Evolutionary conservation across 2,113 vertebrate species (phyloP).

Genomic region (Blennius ocellaris): DNA sequence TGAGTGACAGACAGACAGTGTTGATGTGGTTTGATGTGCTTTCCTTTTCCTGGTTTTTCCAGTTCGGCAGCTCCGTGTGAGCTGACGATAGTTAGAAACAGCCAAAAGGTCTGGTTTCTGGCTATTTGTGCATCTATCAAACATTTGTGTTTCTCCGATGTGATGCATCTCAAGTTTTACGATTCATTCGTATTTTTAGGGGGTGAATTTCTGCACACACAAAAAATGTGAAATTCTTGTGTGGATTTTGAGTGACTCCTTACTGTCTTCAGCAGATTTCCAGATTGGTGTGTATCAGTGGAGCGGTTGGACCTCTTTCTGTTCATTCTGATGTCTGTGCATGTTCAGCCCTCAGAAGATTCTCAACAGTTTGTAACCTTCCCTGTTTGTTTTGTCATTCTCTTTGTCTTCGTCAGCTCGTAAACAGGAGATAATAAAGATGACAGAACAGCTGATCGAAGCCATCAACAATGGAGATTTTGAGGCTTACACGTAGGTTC

Average conservation of each 20-base stretch:
- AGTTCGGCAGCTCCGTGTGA: conserved; percentile 30
- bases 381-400: background rate
- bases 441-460: conserved; percentile 98
- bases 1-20: conserved; percentile 66
- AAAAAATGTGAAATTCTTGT: no score
- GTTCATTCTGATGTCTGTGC: background rate
- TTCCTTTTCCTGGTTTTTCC: background rate
- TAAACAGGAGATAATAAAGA: conserved; percentile 99
- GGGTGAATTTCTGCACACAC: no score
- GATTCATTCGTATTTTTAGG: background rate
- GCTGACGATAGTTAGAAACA: background rate
- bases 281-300: no score
- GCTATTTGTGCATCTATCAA: conserved; percentile 7
- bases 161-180: background rate
- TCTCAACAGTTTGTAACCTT: conserved; percentile 20
- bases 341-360: conserved; percentile 11
- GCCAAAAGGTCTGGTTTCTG: conserved; percentile 15
- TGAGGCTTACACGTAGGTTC: conserved; percentile 98
- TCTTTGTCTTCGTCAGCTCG: conserved; percentile 84
- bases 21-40: background rate
- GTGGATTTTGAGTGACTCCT: no score
- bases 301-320: no score
- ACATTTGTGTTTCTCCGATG: conserved; percentile 15
- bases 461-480: conserved; percentile 99
- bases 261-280: no score